Percentiles rank a stretch among this genome's conserved stretches.
phyloP scores from a whole-genome alignment of 2,888 invertebrate species.

The Ochropleura plecta region DNA sequence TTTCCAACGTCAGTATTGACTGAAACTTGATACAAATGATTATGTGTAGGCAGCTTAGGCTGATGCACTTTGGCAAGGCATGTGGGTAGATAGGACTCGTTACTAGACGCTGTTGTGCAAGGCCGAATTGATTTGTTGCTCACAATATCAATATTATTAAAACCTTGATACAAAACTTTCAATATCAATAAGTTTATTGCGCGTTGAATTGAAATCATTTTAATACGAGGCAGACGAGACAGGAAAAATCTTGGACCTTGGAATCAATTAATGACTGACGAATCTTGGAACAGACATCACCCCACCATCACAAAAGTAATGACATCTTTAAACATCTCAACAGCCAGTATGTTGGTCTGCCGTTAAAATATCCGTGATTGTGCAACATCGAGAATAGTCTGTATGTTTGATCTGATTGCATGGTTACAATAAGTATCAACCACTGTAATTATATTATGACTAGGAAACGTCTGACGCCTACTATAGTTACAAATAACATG shows the following conservation, averaged over 20 bases:
- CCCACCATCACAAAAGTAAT: constrained; percentile 7
- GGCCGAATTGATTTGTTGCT: constrained; percentile 54
- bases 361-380: constrained; percentile 40
- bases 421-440: constrained; percentile 18
- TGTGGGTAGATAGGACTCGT: constrained; percentile 47
- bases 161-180: constrained; percentile 45
- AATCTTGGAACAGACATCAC: neutral
- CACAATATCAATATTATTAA: constrained; percentile 33
- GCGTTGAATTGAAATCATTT: constrained; percentile 31
- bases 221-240: constrained; percentile 10
- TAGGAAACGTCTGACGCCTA: neutral
- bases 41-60: constrained; percentile 36
- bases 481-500: neutral
- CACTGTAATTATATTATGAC: neutral
- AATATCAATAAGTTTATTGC: constrained; percentile 35
- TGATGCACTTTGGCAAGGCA: constrained; percentile 51
- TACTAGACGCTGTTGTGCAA: constrained; percentile 48
- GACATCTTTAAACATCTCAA: constrained; percentile 32
- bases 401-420: constrained; percentile 34
- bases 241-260: constrained; percentile 8
- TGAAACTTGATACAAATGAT: constrained; percentile 51
- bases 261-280: neutral
- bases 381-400: constrained; percentile 21
- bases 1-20: constrained; percentile 40
- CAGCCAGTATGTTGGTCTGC: constrained; percentile 14